Base-by-base conservation (phyloP, 2,113 vertebrate genomes). In the Corythoichthys intestinalis region DNA sequence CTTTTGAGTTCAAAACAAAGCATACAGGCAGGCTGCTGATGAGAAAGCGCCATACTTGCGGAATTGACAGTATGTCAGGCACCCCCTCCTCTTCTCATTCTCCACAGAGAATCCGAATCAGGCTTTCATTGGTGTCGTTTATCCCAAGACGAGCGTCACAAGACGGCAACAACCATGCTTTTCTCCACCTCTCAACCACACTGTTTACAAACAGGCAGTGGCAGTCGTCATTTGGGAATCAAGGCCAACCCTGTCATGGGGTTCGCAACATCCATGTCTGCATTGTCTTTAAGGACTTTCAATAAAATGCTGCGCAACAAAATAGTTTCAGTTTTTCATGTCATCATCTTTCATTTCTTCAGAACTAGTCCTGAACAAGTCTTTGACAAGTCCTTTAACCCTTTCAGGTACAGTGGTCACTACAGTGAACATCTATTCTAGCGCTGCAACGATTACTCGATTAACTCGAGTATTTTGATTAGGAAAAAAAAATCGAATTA, bases 1-100 rank as follows among this genome's bases (percentile, higher is more conserved):
- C 59, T 62, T 62, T 46, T 17, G 39, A 47, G 11, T 28, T 46
- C n/a, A 63, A 63, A 63, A 63, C 61, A 28, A 63, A 13, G 61
- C 41, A 39, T 4, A 6, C n/a, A 13, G 2, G 20, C 10, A 47
- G 41, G 39, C n/a, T 28, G 53, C 20, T n/a, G 35, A 6, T 63
- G 61, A 34, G 11, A 37, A 37, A 35, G 56, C 61, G 20, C 61
- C 44, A 63, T 63, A 14, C 20, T 47, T 28, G 61, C n/a, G 28
- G 12, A 63, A 7, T 48, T 34, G 44, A 8, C 4, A 13, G 14
- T 11, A 7, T 0, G 12, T 14, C 41, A 13, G 5, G 6, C 10
- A 47, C 11, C 6, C 41, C 9, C 61, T 34, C 39, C 61, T 47
- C 39, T 44, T 44, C 41, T 44, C 41, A 28, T 28, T 44, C 15